A percentile compares a stretch with the other conserved stretches of the same genome.
Conservation (phyloP, 2,888 invertebrate genomes). For the Cistogaster globosa region DNA sequence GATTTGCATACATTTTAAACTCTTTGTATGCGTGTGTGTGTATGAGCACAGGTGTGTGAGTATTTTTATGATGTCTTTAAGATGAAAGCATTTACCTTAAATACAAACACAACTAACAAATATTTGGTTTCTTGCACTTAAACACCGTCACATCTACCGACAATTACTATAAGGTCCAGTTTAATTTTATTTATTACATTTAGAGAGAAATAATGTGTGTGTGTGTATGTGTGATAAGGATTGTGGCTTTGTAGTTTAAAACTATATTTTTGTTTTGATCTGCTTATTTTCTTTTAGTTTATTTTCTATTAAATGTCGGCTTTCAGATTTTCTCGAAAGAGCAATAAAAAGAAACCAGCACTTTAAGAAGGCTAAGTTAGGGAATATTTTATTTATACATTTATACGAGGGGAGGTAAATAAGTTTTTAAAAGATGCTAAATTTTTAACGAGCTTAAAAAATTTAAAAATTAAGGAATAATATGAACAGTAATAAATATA, state of each 20-base stretch:
- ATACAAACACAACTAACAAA: conserved; percentile 60
- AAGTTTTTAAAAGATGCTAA: too few species aligned
- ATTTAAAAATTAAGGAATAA: too few species aligned
- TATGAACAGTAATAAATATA: too few species aligned
- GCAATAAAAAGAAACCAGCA: conserved; percentile 5
- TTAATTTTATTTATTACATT: conserved; percentile 62
- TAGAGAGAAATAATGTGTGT: conserved; percentile 33
- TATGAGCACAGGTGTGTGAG: neutral
- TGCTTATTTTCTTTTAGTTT: conserved; percentile 3
- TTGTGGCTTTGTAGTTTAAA: conserved; percentile 37
- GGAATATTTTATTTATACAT: neutral
- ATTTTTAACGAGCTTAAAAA: too few species aligned
- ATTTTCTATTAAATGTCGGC: conserved; percentile 51
- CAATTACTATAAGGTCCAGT: conserved; percentile 40
- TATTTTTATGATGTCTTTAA: neutral
- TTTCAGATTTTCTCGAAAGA: conserved; percentile 29
- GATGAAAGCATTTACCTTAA: conserved; percentile 49
- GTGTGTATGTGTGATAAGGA: conserved; percentile 7
- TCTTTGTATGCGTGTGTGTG: neutral
- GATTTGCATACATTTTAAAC: conserved; percentile 21
- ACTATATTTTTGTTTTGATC: conserved; percentile 14
- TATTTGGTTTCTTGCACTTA: conserved; percentile 62
- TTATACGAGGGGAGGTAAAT: neutral
- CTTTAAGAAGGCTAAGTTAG: neutral
- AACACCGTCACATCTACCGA: neutral